phyloP scores from a whole-genome alignment of 2,888 invertebrate genomes.

The Eupithecia insigniata region DNA sequence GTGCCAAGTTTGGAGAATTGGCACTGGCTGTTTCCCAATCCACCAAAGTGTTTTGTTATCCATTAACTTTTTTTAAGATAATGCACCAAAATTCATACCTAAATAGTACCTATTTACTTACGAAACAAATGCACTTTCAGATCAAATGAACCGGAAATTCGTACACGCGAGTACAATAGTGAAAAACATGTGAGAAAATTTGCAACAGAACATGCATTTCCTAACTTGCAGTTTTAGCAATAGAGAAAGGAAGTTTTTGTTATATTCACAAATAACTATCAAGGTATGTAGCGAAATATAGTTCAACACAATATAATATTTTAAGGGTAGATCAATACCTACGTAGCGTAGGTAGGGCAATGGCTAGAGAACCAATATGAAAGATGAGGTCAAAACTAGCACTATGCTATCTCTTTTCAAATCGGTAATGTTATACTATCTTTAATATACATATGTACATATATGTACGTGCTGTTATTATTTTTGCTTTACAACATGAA shows the following conservation, averaged over 20 bases:
- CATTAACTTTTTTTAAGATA: neutral
- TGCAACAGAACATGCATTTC: slow-evolving; percentile 39
- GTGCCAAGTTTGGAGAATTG: neutral
- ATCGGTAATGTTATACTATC: too few relatives aligned
- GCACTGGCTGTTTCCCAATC: neutral
- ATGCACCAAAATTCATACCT: neutral
- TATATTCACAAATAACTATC: neutral
- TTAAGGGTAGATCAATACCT: neutral
- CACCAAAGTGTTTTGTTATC: neutral
- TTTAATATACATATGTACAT: too few relatives aligned
- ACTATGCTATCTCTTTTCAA: too few relatives aligned
- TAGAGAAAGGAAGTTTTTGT: slow-evolving; percentile 31
- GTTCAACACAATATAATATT: neutral
- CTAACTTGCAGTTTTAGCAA: slow-evolving; percentile 35
- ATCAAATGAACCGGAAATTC: slow-evolving; percentile 31
- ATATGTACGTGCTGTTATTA: neutral
- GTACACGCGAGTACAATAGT: slow-evolving; percentile 27
- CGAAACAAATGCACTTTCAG: slow-evolving; percentile 16
- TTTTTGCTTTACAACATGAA: slow-evolving; percentile 11
- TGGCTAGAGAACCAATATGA: neutral
- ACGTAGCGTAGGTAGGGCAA: neutral
- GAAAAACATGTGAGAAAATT: slow-evolving; percentile 41
- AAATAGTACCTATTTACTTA: neutral
- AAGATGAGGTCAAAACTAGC: too few relatives aligned
- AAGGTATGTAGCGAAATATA: neutral